phyloP scores from a whole-genome alignment of 2,113 vertebrate genomes.

The Marmota flaviventris region DNA sequence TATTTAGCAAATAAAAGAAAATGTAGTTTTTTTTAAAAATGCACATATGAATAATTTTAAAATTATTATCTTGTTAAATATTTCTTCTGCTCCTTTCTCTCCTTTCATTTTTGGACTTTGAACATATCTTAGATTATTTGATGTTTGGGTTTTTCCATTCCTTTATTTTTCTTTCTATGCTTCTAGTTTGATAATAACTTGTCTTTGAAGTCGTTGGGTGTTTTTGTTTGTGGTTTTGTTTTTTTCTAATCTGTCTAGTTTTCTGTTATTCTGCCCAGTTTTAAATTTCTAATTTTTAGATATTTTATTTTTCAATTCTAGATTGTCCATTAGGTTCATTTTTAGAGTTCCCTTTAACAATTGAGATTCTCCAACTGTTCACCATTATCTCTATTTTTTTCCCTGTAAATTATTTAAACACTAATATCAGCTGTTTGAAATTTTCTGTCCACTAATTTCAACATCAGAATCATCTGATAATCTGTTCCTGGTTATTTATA shows the following conservation, averaged over 20 bases:
- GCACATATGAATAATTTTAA: neutral
- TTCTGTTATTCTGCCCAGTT: neutral
- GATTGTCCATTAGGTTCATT: neutral
- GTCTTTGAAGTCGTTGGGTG: neutral
- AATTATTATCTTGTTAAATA: neutral
- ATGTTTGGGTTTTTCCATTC: neutral
- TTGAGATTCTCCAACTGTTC: neutral
- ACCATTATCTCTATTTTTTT: neutral
- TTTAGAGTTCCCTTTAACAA: neutral
- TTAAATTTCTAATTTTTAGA: neutral
- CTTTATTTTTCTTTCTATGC: neutral
- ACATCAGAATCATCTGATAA: neutral
- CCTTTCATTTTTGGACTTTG: neutral
- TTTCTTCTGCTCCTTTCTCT: neutral
- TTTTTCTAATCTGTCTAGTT: neutral
- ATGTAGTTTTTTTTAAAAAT: too few species aligned
- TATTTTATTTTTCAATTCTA: neutral
- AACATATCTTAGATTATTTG: neutral
- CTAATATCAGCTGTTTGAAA: neutral
- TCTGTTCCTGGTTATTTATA: neutral
- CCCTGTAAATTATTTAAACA: neutral
- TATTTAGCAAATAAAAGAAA: too few species aligned
- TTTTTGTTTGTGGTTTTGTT: too few species aligned
- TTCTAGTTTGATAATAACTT: neutral
- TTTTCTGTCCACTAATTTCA: neutral